Conservation (phyloP, 2,888 invertebrate species). For the Meloe dianella region DNA sequence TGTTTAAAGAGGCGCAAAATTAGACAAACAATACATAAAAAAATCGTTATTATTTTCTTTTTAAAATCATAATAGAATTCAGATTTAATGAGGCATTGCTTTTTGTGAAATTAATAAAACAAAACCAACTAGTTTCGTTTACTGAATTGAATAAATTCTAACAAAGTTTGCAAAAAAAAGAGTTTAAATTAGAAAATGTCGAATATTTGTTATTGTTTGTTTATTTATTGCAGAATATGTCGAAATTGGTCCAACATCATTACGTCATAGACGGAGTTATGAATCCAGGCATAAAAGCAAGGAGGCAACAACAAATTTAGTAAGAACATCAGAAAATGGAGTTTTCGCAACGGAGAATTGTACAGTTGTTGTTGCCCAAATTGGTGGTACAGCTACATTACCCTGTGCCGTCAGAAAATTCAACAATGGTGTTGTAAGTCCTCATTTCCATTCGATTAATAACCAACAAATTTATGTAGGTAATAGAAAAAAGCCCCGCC, state of each 20-base stretch:
- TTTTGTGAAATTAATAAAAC: too few species aligned
- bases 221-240: constrained; percentile 23
- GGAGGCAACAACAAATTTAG: constrained; percentile 46
- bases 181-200: not conserved
- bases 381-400: constrained; percentile 62
- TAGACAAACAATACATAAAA: too few species aligned
- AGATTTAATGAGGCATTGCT: too few species aligned
- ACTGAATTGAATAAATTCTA: not conserved
- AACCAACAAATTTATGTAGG: too few species aligned
- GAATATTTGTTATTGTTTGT: not conserved
- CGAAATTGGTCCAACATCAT: constrained; percentile 23
- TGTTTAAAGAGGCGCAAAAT: too few species aligned
- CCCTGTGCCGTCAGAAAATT: constrained; percentile 63
- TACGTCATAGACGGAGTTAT: constrained; percentile 51
- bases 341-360: constrained; percentile 62
- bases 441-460: too few species aligned
- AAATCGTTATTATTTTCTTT: not conserved
- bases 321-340: constrained; percentile 42
- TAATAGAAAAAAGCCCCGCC: too few species aligned
- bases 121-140: too few species aligned
- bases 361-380: constrained; percentile 62
- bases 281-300: constrained; percentile 48
- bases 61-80: not conserved
- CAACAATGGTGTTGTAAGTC: constrained; percentile 62
- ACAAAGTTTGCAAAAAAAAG: too few species aligned